These are phyloP conservation scores for Amphipoea oculea DNA, from an alignment of 2,888 invertebrate genomes.

Conservation along the genomic window DNA sequence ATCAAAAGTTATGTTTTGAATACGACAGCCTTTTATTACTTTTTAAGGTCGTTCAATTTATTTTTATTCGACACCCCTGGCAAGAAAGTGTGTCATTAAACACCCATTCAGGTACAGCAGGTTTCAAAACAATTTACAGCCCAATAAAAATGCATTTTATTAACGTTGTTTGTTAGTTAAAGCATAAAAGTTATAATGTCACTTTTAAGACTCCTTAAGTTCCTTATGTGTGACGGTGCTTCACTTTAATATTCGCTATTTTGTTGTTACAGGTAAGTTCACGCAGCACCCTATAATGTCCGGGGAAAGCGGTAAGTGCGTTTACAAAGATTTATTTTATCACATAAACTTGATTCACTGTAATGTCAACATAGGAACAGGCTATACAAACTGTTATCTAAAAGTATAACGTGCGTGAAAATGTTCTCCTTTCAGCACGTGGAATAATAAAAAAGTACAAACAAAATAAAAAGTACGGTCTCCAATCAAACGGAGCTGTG, in stretches of 20 bases:
- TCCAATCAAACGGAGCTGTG: constrained; percentile 26
- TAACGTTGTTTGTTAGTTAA: constrained; percentile 65
- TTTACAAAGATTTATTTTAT: constrained; percentile 44
- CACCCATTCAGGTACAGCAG: constrained; percentile 53
- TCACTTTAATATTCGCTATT: constrained; percentile 71
- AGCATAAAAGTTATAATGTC: constrained; percentile 69
- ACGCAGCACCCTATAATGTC: constrained; percentile 35
- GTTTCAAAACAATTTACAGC: constrained; percentile 75
- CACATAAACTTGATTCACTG: constrained; percentile 23
- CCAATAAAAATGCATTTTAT: constrained; percentile 74
- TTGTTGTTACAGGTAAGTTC: constrained; percentile 79
- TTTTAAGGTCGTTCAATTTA: constrained; percentile 15
- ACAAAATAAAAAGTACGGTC: constrained; percentile 12
- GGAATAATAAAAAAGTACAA: constrained; percentile 1
- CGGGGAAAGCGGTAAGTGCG: constrained; percentile 66
- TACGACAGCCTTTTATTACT: constrained; percentile 16
- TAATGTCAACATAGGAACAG: constrained; percentile 9
- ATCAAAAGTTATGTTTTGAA: not conserved
- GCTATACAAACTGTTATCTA: not conserved
- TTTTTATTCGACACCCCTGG: constrained; percentile 41
- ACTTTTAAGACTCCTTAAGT: constrained; percentile 69
- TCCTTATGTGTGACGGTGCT: constrained; percentile 68
- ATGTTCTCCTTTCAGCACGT: constrained; percentile 10
- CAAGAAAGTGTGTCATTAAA: constrained; percentile 52
- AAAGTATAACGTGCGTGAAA: constrained; percentile 2